phyloP scores from a whole-genome alignment of 2,888 invertebrate species.

The Tortrix viridana region DNA sequence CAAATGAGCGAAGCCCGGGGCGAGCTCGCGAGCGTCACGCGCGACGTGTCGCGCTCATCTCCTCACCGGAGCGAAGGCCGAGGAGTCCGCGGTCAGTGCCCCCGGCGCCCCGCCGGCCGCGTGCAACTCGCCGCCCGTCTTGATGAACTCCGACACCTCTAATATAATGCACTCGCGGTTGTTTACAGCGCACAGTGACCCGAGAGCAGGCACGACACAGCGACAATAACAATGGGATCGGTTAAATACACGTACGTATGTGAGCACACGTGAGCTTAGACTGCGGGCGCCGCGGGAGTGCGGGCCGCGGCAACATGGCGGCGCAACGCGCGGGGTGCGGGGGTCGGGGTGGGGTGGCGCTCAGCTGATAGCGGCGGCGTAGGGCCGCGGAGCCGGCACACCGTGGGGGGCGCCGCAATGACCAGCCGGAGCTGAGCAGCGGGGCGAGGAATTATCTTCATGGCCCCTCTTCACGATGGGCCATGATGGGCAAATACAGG shows the following conservation, averaged over 20 bases:
- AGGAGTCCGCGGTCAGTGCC: conserved; percentile 64
- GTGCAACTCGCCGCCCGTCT: conserved; percentile 43
- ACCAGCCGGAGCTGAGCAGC: too few relatives aligned
- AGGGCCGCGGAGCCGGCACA: too few relatives aligned
- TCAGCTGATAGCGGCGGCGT: conserved; percentile 38
- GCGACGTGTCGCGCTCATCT: conserved; percentile 49
- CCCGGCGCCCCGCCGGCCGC: conserved; percentile 44
- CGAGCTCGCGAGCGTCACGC: conserved; percentile 33
- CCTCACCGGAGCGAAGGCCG: conserved; percentile 22
- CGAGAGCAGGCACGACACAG: conserved; percentile 21
- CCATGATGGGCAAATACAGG: too few relatives aligned
- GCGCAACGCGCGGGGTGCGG: too few relatives aligned
- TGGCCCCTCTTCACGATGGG: too few relatives aligned
- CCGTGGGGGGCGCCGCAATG: conserved; percentile 11
- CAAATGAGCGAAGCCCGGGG: conserved; percentile 36
- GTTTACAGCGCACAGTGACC: conserved; percentile 20
- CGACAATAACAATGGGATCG: not conserved
- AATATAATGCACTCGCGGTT: conserved; percentile 9
- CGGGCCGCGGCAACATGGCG: too few relatives aligned
- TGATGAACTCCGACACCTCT: too few relatives aligned
- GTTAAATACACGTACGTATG: not conserved
- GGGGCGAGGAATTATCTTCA: too few relatives aligned
- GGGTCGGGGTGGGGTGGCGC: conserved; percentile 30
- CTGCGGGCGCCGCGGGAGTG: conserved; percentile 8
- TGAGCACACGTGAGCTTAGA: conserved; percentile 16